Evolutionary conservation across 2,113 vertebrate species (phyloP), one percentile per base, ranked within the genome.

Genomic region (Oxyruncus cristatus): DNA sequence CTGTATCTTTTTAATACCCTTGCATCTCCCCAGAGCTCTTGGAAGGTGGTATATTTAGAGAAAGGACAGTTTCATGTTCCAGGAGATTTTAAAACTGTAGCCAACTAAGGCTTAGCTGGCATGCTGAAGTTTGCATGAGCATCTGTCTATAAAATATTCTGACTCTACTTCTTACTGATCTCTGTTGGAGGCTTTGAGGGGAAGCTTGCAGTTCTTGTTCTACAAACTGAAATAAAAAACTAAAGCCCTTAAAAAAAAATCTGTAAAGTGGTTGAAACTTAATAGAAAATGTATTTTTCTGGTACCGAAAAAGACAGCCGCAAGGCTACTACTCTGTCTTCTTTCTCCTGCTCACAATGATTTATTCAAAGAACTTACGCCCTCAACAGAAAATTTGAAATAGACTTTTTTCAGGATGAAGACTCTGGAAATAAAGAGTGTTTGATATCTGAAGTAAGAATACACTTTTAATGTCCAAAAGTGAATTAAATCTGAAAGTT

Each of bases 131-230:
- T 93, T 93, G 49, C 68, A 84, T 65, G 65, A 93, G 65, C 93
- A 96, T 96, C 95, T 97, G 93, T 92, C 85, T 95, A 8, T 86
- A 92, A 95, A 94, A 92, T 92, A 87, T 91, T 96, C 95, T 88
- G 55, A 92, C n/a, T 92, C 37, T 83, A 49, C 28, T 90, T 92
- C 68, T 92, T 86, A 88, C 63, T 95, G 85, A 91, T 95, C 79
- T 93, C 85, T 68, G 68, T 84, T 86, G 90, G 72, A 92, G 65
- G 44, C 76, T 96, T 90, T 93, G 61, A 88, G 35, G 21, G 33
- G 30, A 70, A 50, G 42, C 42, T 84, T 92, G 67, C 50, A 70
- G 50, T 77, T 85, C 88, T 79, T 91, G 35, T 68, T 91, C 72
- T 77, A 88, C 37, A 85, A 75, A 78, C 18, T 35, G 19, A 33